Evolutionary conservation across 1,140 invertebrate genomes (phyloP).

Genomic region (Drosophila jambulina): DNA sequence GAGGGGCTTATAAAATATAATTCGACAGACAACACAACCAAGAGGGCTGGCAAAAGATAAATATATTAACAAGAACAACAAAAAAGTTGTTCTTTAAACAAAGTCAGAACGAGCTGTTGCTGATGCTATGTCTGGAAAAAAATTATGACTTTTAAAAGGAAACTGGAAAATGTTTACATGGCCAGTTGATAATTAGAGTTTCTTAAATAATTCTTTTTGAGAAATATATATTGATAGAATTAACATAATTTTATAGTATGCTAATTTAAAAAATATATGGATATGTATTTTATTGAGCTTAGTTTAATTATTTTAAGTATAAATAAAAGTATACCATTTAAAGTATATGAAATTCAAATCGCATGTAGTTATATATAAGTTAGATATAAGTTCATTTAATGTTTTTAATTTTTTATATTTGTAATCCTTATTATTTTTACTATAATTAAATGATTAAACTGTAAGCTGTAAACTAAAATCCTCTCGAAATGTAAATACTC

Average conservation of each 20-base stretch:
- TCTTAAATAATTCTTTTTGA: neutral
- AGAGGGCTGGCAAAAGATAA: conserved; percentile 61
- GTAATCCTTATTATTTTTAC: neutral
- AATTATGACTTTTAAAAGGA: neutral
- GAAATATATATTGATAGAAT: too few relatives aligned
- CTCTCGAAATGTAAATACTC: neutral
- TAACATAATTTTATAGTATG: too few relatives aligned
- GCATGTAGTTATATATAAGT: neutral
- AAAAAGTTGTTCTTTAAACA: conserved; percentile 42
- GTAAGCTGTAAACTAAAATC: neutral
- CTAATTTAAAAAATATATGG: too few relatives aligned
- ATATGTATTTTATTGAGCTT: too few relatives aligned
- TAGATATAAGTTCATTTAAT: neutral
- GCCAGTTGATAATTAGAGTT: neutral
- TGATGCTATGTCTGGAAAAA: neutral
- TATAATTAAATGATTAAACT: neutral
- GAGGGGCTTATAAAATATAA: conserved; percentile 72
- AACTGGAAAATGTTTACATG: neutral
- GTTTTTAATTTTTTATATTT: neutral
- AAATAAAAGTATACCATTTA: too few relatives aligned
- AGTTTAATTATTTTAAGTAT: too few relatives aligned
- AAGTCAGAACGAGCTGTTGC: conserved; percentile 57
- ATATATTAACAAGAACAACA: conserved; percentile 52
- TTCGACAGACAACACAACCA: conserved; percentile 63
- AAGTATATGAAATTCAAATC: neutral